Evolutionary conservation across 2,113 vertebrate species (phyloP).

Genomic region (Zootoca vivipara): DNA sequence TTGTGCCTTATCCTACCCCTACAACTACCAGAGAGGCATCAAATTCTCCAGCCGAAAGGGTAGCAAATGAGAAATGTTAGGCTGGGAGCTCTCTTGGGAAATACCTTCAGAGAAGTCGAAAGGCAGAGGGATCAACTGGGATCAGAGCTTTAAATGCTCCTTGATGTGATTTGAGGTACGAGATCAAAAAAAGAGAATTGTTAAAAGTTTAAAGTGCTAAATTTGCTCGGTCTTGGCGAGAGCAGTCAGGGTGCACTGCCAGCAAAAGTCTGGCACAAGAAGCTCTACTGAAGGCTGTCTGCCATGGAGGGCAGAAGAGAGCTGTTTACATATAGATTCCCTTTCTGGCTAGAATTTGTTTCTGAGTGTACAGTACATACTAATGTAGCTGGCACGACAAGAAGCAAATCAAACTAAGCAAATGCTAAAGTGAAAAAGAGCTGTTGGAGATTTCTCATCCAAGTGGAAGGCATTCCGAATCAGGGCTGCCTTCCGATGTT

Average conservation of each 20-base stretch:
- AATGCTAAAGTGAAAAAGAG: background rate
- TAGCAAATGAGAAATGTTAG: background rate
- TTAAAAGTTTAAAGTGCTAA: slow-evolving; percentile 8
- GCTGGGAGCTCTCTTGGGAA: background rate
- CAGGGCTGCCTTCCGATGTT: too few relatives aligned
- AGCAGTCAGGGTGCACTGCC: background rate
- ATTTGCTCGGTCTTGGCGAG: slow-evolving; percentile 5
- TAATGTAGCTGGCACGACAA: background rate
- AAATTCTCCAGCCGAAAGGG: background rate
- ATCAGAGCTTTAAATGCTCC: slow-evolving; percentile 2
- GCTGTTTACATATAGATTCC: background rate
- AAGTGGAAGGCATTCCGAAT: background rate
- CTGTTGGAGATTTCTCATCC: background rate
- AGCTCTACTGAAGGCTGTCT: background rate
- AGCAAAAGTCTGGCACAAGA: background rate
- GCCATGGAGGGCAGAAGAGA: background rate
- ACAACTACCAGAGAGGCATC: background rate
- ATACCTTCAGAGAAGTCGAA: background rate
- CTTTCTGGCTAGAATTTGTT: background rate
- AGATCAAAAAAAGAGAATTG: background rate
- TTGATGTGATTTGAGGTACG: background rate
- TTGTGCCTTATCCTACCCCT: background rate
- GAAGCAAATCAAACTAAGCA: background rate
- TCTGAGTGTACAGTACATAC: background rate
- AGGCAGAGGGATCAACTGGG: background rate